phyloP scores from a whole-genome alignment of 1,140 invertebrate genomes.

The Aphis gossypii region DNA sequence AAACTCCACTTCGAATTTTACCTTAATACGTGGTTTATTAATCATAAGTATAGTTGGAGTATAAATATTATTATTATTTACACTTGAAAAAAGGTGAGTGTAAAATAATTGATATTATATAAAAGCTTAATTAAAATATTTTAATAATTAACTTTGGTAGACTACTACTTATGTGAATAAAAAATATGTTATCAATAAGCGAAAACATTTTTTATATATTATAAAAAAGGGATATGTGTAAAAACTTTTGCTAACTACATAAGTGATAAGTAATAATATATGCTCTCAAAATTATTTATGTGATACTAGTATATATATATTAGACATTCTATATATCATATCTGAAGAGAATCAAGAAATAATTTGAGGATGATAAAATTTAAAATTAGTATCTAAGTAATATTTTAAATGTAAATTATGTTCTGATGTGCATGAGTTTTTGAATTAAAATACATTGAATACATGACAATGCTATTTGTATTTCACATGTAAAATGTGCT shows the following conservation, averaged over 20 bases:
- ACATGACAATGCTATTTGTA: not conserved
- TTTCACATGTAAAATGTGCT: not conserved
- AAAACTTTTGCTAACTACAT: too few species aligned
- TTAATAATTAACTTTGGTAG: too few species aligned
- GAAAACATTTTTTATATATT: too few species aligned
- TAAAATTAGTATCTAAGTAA: not conserved
- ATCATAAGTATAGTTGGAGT: not conserved
- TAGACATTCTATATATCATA: not conserved
- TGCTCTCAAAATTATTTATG: too few species aligned
- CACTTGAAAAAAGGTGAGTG: too few species aligned
- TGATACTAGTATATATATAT: too few species aligned
- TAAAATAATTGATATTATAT: too few species aligned
- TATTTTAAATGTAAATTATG: not conserved
- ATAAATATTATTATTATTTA: not conserved
- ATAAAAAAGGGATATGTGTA: too few species aligned
- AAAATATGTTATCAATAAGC: too few species aligned
- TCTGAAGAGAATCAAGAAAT: not conserved
- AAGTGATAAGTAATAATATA: too few species aligned
- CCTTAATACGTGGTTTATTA: constrained; percentile 63
- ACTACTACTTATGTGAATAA: too few species aligned
- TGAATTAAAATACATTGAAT: not conserved
- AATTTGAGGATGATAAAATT: not conserved
- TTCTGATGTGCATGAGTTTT: not conserved
- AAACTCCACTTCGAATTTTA: constrained; percentile 83
- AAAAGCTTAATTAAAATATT: too few species aligned